Percentiles rank a stretch among this genome's conserved stretches.
phyloP scores from a whole-genome alignment of 2,113 vertebrate genomes.

The Clarias gariepinus region DNA sequence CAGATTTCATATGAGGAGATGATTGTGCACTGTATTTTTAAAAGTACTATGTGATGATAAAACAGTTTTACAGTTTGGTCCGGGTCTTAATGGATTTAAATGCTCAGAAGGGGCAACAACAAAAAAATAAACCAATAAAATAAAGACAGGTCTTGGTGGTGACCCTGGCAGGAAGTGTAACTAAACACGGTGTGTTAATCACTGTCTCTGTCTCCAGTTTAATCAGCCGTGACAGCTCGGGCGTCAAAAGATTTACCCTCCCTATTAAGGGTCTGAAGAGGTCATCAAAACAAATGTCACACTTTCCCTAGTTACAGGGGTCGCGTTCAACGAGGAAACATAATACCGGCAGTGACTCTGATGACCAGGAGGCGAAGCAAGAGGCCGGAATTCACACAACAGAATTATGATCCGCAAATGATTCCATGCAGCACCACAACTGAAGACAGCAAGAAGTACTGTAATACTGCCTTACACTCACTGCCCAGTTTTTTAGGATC shows the following conservation, averaged over 20 bases:
- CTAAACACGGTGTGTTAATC: slow-evolving; percentile 60
- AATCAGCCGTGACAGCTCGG: slow-evolving; percentile 64
- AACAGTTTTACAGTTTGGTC: background rate
- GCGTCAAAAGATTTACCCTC: slow-evolving; percentile 46
- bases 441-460: background rate
- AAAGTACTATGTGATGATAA: background rate
- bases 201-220: slow-evolving; percentile 65
- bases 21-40: background rate
- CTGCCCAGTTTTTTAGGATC: background rate
- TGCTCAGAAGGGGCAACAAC: background rate
- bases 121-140: background rate
- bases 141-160: background rate
- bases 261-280: slow-evolving; percentile 72
- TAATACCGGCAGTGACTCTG: background rate
- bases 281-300: slow-evolving; percentile 76
- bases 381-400: background rate
- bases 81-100: background rate
- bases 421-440: background rate
- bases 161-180: slow-evolving; percentile 43
- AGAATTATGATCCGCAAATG: background rate
- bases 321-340: background rate
- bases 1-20: background rate
- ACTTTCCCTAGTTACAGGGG: slow-evolving; percentile 49
- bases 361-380: background rate
- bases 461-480: background rate